Base-by-base conservation (phyloP, 2,113 vertebrate species). In the Coreoperca whiteheadi region DNA sequence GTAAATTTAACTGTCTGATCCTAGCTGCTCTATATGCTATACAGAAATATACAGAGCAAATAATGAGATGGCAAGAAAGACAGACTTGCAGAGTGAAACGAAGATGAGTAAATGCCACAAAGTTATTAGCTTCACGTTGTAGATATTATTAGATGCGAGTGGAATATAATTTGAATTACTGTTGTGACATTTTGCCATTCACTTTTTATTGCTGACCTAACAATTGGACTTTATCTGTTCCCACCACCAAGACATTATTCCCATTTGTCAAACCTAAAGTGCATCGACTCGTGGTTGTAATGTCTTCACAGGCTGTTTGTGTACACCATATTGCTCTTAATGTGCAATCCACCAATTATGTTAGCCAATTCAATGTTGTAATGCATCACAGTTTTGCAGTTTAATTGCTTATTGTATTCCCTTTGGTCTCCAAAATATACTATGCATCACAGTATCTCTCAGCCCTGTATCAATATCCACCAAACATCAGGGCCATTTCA, bases 261-360 rank as follows among this genome's bases (percentile, higher is more conserved):
- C 32, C 18, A 41, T 34, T 50, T 59, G 30, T 68, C 56, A 39
- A 75, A 82, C 34, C 68, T 67, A 39, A 82, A 84, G 16, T 65
- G 28, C 48, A 34, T 50, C 8, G 10, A 68, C 46, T 69, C 4
- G 2, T 41, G 15, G 34, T 53, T 54, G 21, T 60, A 81, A 83
- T 85, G 61, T 60, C 59, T 61, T 59, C 61, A 56, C 39, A 34
- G 41, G 48, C 75, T 74, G 57, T 77, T 77, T 72, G 25, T 56
- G 8, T 60, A 18, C 68, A 66, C 59, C 54, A 54, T 74, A 61
- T 74, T 63, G 76, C 53, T 74, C 61, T 78, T 82, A 85, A 81
- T 86, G 74, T 71, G 57, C 85, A 76, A 88, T 87, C 73, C 21
- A n/a, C 51, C 83, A 74, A 69, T 86, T 82, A 69, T 2, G 15